Base-by-base conservation (phyloP, 2,888 invertebrate genomes). In the Electrophaes corylata region DNA sequence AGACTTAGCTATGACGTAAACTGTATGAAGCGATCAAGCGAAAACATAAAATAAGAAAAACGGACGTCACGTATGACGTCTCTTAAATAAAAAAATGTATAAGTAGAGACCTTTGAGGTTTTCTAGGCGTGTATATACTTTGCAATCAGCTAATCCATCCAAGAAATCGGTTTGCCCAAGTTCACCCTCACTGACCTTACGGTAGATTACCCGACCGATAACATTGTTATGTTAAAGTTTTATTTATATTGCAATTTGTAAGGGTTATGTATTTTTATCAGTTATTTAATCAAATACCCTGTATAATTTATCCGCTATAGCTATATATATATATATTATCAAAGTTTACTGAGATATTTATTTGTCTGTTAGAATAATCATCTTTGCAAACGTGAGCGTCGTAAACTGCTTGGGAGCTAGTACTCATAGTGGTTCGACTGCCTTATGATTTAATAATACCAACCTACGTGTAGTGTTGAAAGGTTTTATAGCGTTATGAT, bases 111-210 rank as follows among this genome's bases (percentile, higher is more conserved):
- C 4, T 12, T 40, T 31, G 29, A 39, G 37, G 11, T 29, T 10
- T 37, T 44, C 37, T 18, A 37, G 35, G 18, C 19, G 40, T 6
- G 18, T n/a, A 19, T 26, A 47, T 48, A 14, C 23, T 23, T 35
- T 11, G 26, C 41, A 50, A 56, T 47, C 51, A 44, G 39, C 16
- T 44, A 58, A 49, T 19, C 44, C 40, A 40, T 49, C 44, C 35
- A 26, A 46, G 41, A 49, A 58, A 58, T 49, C 37, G 58, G 18
- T 49, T 49, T 14, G 39, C 37, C 26, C 12, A 46, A 16, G 37
- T 52, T 33, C 45, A 44, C 48, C 40, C 44, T 45, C 37, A 41
- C 41, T 50, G 54, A 50, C 46, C 54, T 59, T 45, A 33, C n/a
- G 18, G 16, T 45, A 54, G 59, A 54, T 59, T 46, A 49, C 33